These are phyloP conservation scores for Cinclus mexicanus DNA, from an alignment of 2,113 vertebrate species.

Conservation along the genomic window DNA sequence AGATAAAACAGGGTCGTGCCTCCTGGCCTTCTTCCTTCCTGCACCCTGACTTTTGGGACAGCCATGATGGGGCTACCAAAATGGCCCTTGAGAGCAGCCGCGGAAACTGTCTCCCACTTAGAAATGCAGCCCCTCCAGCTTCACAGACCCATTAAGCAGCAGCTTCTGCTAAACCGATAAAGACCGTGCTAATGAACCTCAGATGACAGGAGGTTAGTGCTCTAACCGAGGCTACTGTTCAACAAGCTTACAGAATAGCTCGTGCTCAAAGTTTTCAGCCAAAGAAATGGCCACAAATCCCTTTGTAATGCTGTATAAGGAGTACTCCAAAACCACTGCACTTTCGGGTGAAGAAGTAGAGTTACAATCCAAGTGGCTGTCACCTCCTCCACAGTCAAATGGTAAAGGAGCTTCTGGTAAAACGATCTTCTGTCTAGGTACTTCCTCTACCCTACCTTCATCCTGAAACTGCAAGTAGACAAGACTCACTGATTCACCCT, in stretches of 20 bases:
- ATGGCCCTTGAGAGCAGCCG: not conserved
- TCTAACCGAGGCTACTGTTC: slow-evolving; percentile 15
- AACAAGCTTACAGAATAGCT: not conserved
- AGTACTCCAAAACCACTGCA: not conserved
- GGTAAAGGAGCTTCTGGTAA: not conserved
- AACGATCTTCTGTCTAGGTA: not conserved
- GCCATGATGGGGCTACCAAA: slow-evolving; percentile 15
- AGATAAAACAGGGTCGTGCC: slow-evolving; percentile 53
- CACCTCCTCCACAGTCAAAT: not conserved
- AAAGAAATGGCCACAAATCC: not conserved
- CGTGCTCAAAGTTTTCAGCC: not conserved
- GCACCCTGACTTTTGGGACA: slow-evolving; percentile 20
- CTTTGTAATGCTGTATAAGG: not conserved
- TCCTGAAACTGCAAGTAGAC: not conserved
- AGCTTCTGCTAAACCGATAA: slow-evolving; percentile 17
- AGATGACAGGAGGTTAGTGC: not conserved
- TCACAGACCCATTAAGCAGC: slow-evolving; percentile 12
- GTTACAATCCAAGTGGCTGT: not conserved
- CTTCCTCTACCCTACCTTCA: not conserved
- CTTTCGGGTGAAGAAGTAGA: not conserved
- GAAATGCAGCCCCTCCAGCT: not conserved
- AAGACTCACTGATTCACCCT: not conserved
- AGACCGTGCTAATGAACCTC: not conserved
- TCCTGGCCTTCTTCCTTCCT: slow-evolving; percentile 8
- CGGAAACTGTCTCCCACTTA: not conserved